Conservation (phyloP, 2,888 invertebrate genomes). For the Drosophila quinaria region DNA sequence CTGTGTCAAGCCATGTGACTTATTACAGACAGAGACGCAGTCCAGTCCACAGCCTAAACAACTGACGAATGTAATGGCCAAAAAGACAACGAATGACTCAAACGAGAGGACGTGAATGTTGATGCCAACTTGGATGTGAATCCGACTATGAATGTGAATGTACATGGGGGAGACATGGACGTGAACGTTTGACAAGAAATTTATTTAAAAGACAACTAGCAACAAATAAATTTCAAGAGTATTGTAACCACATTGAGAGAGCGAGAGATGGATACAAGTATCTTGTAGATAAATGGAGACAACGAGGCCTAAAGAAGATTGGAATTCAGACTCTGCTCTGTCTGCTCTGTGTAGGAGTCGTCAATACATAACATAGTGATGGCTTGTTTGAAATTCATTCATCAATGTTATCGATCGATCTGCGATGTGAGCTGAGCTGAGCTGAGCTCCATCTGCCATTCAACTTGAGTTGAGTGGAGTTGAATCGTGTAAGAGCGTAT, state of each 20-base stretch:
- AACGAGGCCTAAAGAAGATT: constrained; percentile 12
- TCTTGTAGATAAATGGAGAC: constrained; percentile 14
- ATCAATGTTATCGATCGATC: constrained; percentile 79
- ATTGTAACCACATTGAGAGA: constrained; percentile 44
- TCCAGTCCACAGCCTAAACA: constrained; percentile 55
- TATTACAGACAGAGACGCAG: constrained; percentile 63
- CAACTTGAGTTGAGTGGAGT: too few relatives aligned
- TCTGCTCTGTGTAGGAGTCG: constrained; percentile 45
- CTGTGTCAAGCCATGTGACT: constrained; percentile 74
- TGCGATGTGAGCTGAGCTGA: constrained; percentile 51
- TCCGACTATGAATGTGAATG: constrained; percentile 15
- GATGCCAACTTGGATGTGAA: constrained; percentile 21
- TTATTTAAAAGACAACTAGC: constrained; percentile 82
- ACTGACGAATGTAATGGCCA: constrained; percentile 71
- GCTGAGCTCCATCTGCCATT: constrained; percentile 21
- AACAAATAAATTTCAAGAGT: constrained; percentile 77
- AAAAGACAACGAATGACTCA: constrained; percentile 22
- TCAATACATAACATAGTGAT: constrained; percentile 38
- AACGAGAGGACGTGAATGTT: constrained; percentile 24
- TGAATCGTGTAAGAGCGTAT: constrained; percentile 50
- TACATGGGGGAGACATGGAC: constrained; percentile 12
- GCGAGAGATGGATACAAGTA: constrained; percentile 30
- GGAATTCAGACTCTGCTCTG: constrained; percentile 45
- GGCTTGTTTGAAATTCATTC: constrained; percentile 77
- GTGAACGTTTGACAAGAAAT: constrained; percentile 77